Evolutionary conservation across 2,113 vertebrate genomes (phyloP).

Genomic region (Campylorhamphus procurvoides): DNA sequence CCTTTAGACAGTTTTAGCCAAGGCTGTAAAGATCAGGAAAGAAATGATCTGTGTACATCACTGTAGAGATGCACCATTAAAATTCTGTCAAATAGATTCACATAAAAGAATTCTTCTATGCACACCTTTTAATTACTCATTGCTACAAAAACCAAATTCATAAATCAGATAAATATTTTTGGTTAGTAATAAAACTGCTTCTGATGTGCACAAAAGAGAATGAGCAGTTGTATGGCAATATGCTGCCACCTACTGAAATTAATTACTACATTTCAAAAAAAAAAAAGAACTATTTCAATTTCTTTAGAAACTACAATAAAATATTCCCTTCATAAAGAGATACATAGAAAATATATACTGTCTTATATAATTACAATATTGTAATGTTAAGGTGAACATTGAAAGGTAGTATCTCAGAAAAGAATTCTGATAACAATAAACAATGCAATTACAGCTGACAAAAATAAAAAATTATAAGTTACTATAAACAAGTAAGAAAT

Average conservation of each 20-base stretch:
- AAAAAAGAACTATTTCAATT: neutral
- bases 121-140: neutral
- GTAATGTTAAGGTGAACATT: neutral
- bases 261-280: neutral
- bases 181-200: neutral
- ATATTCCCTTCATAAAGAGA: neutral
- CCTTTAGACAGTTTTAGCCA: neutral
- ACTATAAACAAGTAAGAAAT: neutral
- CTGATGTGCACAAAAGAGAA: neutral
- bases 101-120: neutral
- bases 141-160: neutral
- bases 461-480: neutral
- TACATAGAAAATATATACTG: neutral
- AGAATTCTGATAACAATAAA: neutral
- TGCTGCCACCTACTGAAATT: conserved; percentile 71
- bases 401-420: neutral
- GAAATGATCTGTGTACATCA: neutral
- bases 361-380: neutral
- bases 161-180: neutral
- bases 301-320: neutral
- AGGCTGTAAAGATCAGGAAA: neutral
- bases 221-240: neutral
- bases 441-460: neutral
- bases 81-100: neutral
- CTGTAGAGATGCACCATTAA: neutral